Conservation (phyloP, 2,797 vertebrate genomes). For the Etheostoma perlongum region DNA sequence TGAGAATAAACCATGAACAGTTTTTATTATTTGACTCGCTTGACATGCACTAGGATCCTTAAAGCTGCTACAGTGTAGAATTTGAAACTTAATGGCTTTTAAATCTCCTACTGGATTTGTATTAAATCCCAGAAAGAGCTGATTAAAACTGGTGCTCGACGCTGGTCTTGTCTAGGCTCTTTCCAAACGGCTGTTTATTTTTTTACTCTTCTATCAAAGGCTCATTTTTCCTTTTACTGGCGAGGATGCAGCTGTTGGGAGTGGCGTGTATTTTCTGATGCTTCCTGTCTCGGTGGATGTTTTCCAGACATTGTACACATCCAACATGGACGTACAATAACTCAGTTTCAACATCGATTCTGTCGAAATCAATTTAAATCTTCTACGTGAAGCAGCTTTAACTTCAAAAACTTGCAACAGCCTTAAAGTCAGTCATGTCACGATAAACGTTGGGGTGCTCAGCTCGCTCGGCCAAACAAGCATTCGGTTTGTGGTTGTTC, state of each 20-base stretch:
- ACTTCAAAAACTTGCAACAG: conserved; percentile 18
- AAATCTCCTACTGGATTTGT: neutral
- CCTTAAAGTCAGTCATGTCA: conserved; percentile 49
- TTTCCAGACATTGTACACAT: neutral
- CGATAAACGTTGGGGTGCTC: neutral
- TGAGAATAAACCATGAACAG: conserved; percentile 1
- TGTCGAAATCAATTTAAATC: neutral
- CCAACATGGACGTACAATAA: neutral
- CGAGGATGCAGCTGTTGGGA: conserved; percentile 26
- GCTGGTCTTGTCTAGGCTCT: neutral
- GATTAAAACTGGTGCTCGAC: neutral
- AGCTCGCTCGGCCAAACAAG: conserved; percentile 13
- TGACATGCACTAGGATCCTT: conserved; percentile 7
- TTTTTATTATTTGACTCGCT: neutral
- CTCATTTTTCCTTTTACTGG: conserved; percentile 1
- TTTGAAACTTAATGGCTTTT: neutral
- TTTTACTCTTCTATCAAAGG: neutral
- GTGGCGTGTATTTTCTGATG: conserved; percentile 8
- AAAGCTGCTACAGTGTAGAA: conserved; percentile 46
- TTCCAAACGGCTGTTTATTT: neutral
- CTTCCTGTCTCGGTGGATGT: neutral
- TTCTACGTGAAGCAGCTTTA: conserved; percentile 39
- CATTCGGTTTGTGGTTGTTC: conserved; percentile 41
- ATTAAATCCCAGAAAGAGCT: conserved; percentile 1
- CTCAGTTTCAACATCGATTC: neutral